Evolutionary conservation across 1,140 invertebrate species (phyloP), one percentile per base, ranked within the genome.

Genomic region (Drosophila parvula): DNA sequence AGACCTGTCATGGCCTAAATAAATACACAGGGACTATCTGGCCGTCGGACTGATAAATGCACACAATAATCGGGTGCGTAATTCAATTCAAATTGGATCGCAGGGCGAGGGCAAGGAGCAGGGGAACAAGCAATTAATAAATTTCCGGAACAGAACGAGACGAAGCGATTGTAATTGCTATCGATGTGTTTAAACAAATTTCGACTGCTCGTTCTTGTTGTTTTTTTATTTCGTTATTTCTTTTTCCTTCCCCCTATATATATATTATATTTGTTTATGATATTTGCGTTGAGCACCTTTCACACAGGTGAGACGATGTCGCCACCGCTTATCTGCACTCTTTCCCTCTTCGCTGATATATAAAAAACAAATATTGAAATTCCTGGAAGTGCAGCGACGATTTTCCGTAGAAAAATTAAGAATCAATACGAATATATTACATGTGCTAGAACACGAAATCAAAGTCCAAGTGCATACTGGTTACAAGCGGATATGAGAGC

Each of bases 311-410:
- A 71, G 22, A 22, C 63, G 57, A 40, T 50, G 57, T 45, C 34
- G 34, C 65, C 43, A 41, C 30, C 51, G 69, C 68, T 71, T 71
- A 73, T 73, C 69, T 71, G 14, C 14, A 30, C 40, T 36, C 44
- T 50, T 58, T 59, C 30, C 11, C 32, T 61, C 47, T 55, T 44
- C 11, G 40, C 69, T 73, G 69, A 73, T 73, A 73, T 73, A 73
- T 73, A 59, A 73, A 71, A 71, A 71, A 71, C 69, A 73, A 73
- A 73, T 73, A 73, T 73, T 73, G 44, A 73, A 73, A 73, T 73
- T 73, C 69, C 28, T 50, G 30, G 69, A 73, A 73, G 22, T 56
- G 28, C 44, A 59, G 32, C 67, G 6, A 43, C 51, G 12, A 59
- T 50, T 71, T 73, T 36, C 38, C 65, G 38, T 36, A 69, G 32